These are phyloP conservation scores for Chrysolophus pictus DNA, from an alignment of 2,797 vertebrate genomes.

Conservation along the genomic window DNA sequence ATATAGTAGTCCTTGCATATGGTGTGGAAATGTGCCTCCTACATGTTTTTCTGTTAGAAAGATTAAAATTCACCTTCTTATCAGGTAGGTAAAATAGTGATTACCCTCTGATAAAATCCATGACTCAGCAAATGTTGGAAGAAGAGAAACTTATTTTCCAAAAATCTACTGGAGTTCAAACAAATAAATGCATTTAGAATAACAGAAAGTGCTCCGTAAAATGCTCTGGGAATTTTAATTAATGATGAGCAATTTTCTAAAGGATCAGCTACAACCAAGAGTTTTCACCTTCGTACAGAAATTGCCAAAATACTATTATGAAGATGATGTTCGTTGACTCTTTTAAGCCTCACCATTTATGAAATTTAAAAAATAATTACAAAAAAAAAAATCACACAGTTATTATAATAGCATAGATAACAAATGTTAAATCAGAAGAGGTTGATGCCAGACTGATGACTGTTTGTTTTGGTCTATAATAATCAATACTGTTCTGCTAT, in stretches of 20 bases:
- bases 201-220: background rate
- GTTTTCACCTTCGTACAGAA: background rate
- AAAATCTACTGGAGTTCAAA: background rate
- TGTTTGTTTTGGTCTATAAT: background rate
- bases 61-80: background rate
- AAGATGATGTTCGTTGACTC: background rate
- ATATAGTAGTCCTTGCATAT: background rate
- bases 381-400: background rate
- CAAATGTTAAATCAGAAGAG: background rate
- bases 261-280: background rate
- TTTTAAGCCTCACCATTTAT: background rate
- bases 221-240: background rate
- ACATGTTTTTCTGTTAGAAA: background rate
- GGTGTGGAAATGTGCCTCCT: background rate
- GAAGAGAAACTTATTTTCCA: background rate
- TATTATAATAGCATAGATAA: background rate
- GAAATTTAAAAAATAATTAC: background rate
- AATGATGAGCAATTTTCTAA: background rate
- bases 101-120: background rate
- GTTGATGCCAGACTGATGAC: background rate
- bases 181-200: background rate
- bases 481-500: background rate
- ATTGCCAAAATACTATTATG: background rate
- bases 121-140: background rate
- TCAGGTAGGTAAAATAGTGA: background rate